These are phyloP conservation scores for Micropoecilia bifurca DNA, from an alignment of 2,797 vertebrate species.

Conservation along the genomic window DNA sequence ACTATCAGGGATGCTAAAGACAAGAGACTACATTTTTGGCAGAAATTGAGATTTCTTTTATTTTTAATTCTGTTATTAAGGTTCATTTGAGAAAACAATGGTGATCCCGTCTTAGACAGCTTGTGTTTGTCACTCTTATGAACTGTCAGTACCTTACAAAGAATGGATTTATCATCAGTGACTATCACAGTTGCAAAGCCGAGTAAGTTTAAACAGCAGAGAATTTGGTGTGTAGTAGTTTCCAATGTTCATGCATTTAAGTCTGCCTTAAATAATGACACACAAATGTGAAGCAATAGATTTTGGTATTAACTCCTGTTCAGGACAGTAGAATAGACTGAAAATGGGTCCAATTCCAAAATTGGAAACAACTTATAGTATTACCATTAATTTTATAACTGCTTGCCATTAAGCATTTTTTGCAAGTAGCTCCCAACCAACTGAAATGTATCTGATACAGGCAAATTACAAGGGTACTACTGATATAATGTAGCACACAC, in stretches of 20 bases:
- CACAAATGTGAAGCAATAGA: neutral
- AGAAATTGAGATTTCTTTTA: neutral
- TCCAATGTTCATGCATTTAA: neutral
- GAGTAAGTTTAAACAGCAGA: neutral
- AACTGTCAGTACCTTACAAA: neutral
- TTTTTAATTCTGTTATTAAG: neutral
- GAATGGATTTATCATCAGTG: conserved; percentile 2
- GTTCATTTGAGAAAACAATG: neutral
- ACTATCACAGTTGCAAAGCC: neutral
- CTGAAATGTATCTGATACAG: neutral
- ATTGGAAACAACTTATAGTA: neutral
- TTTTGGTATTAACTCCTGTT: neutral
- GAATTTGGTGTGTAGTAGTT: neutral
- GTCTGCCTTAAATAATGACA: neutral
- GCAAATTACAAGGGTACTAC: neutral
- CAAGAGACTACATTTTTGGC: neutral
- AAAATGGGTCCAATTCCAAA: neutral
- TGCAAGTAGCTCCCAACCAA: neutral
- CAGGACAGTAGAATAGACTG: neutral
- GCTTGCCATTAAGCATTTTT: neutral
- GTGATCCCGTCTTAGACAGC: neutral
- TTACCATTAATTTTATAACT: neutral
- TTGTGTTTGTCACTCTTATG: neutral
- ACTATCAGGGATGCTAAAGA: neutral
- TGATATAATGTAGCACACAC: neutral